phyloP scores from a whole-genome alignment of 1,140 invertebrate species.

The Achatina immaculata region DNA sequence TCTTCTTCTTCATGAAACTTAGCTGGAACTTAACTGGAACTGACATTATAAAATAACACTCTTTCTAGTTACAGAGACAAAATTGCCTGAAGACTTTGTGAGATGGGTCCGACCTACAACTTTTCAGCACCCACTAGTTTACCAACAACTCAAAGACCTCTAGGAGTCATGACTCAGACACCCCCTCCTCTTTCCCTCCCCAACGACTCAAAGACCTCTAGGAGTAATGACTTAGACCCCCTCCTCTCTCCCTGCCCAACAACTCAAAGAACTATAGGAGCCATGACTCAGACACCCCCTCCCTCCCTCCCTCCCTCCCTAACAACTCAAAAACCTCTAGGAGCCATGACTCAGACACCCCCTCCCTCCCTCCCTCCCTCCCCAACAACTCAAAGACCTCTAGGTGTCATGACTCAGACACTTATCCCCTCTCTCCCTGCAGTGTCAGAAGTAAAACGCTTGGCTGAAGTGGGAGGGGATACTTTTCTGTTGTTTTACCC shows the following conservation, averaged over 20 bases:
- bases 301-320: not conserved
- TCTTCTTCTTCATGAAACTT: no score
- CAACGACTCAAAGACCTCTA: not conserved
- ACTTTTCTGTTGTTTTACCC: not conserved
- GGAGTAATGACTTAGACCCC: not conserved
- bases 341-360: not conserved
- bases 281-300: not conserved
- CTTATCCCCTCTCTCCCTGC: not conserved
- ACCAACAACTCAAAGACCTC: no score
- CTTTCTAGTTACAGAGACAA: no score
- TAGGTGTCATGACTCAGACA: not conserved
- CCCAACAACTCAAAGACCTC: not conserved
- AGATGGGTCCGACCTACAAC: no score
- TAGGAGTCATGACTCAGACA: no score
- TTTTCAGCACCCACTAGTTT: no score
- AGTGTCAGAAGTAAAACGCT: no score
- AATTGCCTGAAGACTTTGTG: no score
- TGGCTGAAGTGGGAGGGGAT: no score
- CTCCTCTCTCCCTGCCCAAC: not conserved
- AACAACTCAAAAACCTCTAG: not conserved
- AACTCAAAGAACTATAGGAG: not conserved
- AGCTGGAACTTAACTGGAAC: no score
- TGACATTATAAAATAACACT: no score
- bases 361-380: not conserved
- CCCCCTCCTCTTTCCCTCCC: not conserved